Percentiles rank a stretch among this genome's conserved stretches.
Evolutionary conservation across 2,113 vertebrate genomes (phyloP).

Genomic region (Phycodurus eques): DNA sequence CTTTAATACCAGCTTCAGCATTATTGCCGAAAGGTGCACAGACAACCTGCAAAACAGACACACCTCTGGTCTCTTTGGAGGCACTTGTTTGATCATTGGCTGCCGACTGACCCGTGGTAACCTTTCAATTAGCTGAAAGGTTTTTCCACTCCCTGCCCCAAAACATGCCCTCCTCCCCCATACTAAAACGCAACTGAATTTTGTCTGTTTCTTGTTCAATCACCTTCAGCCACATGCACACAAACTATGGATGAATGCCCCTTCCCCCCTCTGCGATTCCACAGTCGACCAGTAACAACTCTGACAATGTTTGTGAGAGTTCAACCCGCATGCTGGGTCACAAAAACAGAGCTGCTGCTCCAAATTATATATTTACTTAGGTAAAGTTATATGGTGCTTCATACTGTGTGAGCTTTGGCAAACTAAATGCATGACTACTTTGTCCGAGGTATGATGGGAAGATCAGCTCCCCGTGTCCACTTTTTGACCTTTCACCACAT

Average conservation of each 20-base stretch:
- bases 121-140: constrained; percentile 57
- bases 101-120: constrained; percentile 41
- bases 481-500: constrained; percentile 27
- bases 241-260: constrained; percentile 37
- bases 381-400: constrained; percentile 8
- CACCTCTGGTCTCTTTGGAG: constrained; percentile 6
- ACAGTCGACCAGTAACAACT: constrained; percentile 36
- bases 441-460: constrained; percentile 27
- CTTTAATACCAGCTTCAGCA: not conserved
- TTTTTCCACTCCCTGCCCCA: constrained; percentile 15
- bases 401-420: constrained; percentile 7
- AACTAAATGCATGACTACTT: constrained; percentile 38
- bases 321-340: constrained; percentile 43
- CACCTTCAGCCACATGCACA: constrained; percentile 36
- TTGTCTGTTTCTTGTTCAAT: constrained; percentile 41
- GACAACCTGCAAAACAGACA: constrained; percentile 15
- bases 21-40: constrained; percentile 19
- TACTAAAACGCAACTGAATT: constrained; percentile 27
- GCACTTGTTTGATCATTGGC: constrained; percentile 38
- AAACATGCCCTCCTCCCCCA: constrained; percentile 36
- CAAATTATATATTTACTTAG: constrained; percentile 34
- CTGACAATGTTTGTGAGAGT: constrained; percentile 46
- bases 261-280: constrained; percentile 34
- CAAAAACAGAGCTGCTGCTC: constrained; percentile 18
- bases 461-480: constrained; percentile 3